Percentiles rank a stretch among this genome's conserved stretches.
phyloP scores from a whole-genome alignment of 1,140 invertebrate species.

The Scaptodrosophila lebanonensis region DNA sequence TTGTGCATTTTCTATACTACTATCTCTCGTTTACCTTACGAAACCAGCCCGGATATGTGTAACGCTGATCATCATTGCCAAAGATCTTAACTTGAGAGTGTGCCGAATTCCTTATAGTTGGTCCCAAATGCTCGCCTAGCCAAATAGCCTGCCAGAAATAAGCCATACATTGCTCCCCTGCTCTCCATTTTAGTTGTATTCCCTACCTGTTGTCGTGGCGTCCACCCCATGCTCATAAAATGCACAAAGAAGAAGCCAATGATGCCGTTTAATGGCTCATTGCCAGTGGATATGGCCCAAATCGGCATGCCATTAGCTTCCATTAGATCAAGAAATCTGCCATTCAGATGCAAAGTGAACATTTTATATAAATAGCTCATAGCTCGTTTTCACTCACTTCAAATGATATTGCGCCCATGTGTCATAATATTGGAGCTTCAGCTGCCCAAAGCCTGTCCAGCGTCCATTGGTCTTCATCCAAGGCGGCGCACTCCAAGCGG shows the following conservation, averaged over 20 bases:
- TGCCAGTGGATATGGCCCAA: constrained; percentile 83
- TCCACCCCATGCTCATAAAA: constrained; percentile 89
- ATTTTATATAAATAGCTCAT: background rate
- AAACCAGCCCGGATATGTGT: constrained; percentile 82
- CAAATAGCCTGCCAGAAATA: constrained; percentile 80
- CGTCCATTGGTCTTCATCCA: constrained; percentile 95
- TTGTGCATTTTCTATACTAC: no score
- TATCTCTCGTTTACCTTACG: constrained; percentile 78
- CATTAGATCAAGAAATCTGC: constrained; percentile 74
- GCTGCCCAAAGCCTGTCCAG: constrained; percentile 79
- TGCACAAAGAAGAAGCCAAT: constrained; percentile 80
- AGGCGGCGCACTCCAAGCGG: constrained; percentile 90
- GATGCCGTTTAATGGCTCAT: constrained; percentile 82
- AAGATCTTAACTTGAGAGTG: constrained; percentile 82
- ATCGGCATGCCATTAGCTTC: constrained; percentile 78
- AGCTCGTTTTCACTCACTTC: constrained; percentile 78
- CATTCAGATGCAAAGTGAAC: background rate
- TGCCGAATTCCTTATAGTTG: constrained; percentile 80
- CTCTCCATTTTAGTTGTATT: no score
- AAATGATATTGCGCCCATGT: constrained; percentile 89
- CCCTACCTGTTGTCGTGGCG: constrained; percentile 78
- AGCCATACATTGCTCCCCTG: no score
- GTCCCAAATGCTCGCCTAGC: constrained; percentile 83
- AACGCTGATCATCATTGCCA: constrained; percentile 85
- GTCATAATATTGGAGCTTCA: constrained; percentile 86